A percentile compares a stretch with the other conserved stretches of the same genome.
Evolutionary conservation across 2,797 vertebrate genomes (phyloP).

Genomic region (Lacerta viridis): DNA sequence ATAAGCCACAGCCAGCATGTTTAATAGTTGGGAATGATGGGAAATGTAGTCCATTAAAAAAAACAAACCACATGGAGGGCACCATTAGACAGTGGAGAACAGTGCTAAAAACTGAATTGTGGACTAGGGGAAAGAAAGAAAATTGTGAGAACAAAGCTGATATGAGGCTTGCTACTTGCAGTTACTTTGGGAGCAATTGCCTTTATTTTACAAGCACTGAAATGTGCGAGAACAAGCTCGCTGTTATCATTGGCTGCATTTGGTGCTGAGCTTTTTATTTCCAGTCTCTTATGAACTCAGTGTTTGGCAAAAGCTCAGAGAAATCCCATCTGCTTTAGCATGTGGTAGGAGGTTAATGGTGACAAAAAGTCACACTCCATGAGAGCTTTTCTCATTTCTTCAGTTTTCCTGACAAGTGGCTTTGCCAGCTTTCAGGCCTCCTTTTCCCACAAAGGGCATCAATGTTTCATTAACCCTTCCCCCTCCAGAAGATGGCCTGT

Average conservation of each 20-base stretch:
- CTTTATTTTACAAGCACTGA: slow-evolving; percentile 33
- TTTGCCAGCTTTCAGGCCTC: slow-evolving; percentile 10
- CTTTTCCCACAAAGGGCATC: slow-evolving; percentile 34
- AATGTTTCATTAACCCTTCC: slow-evolving; percentile 45
- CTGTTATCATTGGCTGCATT: slow-evolving; percentile 45
- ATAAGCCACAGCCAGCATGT: too few species aligned
- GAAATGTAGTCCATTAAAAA: too few species aligned
- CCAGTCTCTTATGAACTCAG: slow-evolving; percentile 49
- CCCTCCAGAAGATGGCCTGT: slow-evolving; percentile 24
- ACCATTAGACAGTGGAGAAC: neutral
- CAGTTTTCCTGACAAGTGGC: slow-evolving; percentile 47
- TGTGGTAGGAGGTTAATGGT: slow-evolving; percentile 47
- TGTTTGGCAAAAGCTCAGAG: slow-evolving; percentile 45
- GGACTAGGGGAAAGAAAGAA: neutral
- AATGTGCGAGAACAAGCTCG: slow-evolving; percentile 23
- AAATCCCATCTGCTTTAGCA: slow-evolving; percentile 41
- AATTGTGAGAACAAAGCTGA: slow-evolving; percentile 7
- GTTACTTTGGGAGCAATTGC: slow-evolving; percentile 37
- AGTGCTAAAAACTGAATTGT: neutral
- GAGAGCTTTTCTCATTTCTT: slow-evolving; percentile 38
- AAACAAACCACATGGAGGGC: too few species aligned
- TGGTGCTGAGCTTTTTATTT: slow-evolving; percentile 47
- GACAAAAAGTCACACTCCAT: slow-evolving; percentile 50
- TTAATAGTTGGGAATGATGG: too few species aligned
- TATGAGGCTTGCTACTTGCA: slow-evolving; percentile 8